Conservation (phyloP, 2,113 vertebrate genomes). For the Pelusios castaneus region DNA sequence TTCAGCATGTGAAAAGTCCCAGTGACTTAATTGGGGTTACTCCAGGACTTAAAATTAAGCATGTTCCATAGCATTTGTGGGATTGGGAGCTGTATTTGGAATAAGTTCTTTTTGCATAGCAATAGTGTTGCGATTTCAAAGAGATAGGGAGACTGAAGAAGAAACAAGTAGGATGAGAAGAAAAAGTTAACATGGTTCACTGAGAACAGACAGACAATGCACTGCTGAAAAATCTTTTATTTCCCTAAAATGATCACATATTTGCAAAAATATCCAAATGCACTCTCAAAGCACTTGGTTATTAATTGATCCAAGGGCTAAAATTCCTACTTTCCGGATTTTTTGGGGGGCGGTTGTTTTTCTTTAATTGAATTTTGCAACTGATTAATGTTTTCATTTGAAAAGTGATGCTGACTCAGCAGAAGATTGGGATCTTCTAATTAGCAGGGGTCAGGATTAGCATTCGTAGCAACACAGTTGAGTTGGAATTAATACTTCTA, state of each 20-base stretch:
- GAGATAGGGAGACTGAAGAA: background rate
- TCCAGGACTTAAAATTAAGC: rapidly evolving
- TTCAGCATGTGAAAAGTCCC: rapidly evolving
- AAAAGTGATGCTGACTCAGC: conserved; percentile 79
- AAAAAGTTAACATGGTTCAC: background rate
- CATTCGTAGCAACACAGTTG: conserved; percentile 75
- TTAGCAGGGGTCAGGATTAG: conserved; percentile 84
- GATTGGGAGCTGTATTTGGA: background rate
- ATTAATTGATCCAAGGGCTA: conserved; percentile 44
- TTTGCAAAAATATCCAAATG: background rate
- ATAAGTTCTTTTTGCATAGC: background rate
- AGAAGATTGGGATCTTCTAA: conserved; percentile 82
- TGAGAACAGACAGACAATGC: background rate
- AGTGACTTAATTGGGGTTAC: background rate
- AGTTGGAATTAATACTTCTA: conserved; percentile 80
- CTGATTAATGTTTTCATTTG: conserved; percentile 82
- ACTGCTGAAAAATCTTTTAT: background rate
- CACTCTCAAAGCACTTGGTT: conserved; percentile 30
- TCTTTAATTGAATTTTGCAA: conserved; percentile 67
- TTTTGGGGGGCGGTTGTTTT: too few relatives aligned
- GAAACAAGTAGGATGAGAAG: background rate
- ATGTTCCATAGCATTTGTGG: rapidly evolving
- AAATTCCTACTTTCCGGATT: conserved; percentile 70
- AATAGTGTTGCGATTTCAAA: background rate
- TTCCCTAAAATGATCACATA: background rate